These are phyloP conservation scores for Ephialtes manifestator DNA, from an alignment of 2,888 invertebrate species.

Conservation along the genomic window DNA sequence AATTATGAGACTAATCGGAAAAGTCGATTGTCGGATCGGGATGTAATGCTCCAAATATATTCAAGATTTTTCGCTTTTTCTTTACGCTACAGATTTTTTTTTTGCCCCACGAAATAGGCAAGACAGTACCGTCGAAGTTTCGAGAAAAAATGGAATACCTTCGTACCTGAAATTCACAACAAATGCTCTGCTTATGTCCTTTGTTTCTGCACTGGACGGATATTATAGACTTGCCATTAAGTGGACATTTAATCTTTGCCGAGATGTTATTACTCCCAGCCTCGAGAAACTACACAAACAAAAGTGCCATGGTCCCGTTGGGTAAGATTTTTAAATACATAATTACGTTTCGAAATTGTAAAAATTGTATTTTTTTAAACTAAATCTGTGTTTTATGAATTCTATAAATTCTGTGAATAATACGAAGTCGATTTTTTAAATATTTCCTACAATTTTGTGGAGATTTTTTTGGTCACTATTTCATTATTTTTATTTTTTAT, in stretches of 20 bases:
- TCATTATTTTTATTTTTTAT: too few relatives aligned
- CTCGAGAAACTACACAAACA: conserved; percentile 90
- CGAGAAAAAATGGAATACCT: conserved; percentile 92
- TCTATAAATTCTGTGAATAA: too few relatives aligned
- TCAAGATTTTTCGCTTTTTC: conserved; percentile 18
- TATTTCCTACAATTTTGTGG: neutral
- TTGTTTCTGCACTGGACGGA: conserved; percentile 94
- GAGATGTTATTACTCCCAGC: conserved; percentile 93
- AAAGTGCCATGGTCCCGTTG: conserved; percentile 96
- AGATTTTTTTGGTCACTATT: too few relatives aligned
- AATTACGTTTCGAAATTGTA: too few relatives aligned
- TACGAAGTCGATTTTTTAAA: too few relatives aligned
- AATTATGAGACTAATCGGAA: too few relatives aligned
- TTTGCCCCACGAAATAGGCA: conserved; percentile 83
- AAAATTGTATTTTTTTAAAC: too few relatives aligned
- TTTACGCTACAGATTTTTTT: conserved; percentile 3
- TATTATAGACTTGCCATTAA: conserved; percentile 94
- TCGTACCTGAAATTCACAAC: conserved; percentile 91
- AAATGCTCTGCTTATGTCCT: conserved; percentile 90
- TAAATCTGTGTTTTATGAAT: too few relatives aligned
- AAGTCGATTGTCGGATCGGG: too few relatives aligned
- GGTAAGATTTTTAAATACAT: conserved; percentile 87
- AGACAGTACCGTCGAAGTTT: conserved; percentile 92
- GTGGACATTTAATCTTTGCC: conserved; percentile 96
- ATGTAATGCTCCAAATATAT: too few relatives aligned